Evolutionary conservation across 1,140 invertebrate species (phyloP), one percentile per base, ranked within the genome.

Genomic region (Aphaenogaster ashmeadi): DNA sequence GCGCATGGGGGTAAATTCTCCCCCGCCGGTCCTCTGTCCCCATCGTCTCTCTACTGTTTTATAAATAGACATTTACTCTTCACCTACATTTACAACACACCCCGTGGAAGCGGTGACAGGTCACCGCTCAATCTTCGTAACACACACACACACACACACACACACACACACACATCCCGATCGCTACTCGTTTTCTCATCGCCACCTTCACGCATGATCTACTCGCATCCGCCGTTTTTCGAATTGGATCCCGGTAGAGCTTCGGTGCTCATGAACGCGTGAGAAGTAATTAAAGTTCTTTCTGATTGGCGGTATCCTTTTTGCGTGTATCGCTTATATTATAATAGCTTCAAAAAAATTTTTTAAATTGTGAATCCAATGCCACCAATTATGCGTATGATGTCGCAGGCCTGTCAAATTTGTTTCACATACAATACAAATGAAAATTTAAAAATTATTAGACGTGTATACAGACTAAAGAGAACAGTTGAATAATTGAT

Each of bases 61-160:
- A 95, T 95, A 94, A 95, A 95, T 95, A 95, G 94, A 93, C 85
- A 86, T 93, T 95, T 95, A 95, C 94, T 94, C 94, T 94, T 95
- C 92, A 94, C 93, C 93, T 93, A 95, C 93, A 95, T 93, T 95
- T 93, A 93, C 91, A 93, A 91, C 92, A 92, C 90, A 92, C 92
- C 91, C 91, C 88, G 87, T 88, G 88, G 89, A 92, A 93, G 90
- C 90, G 90, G 92, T 93, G 91, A 94, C 94, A 94, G 94, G 94
- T 95, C 94, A 94, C 93, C 92, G 94, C 88, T 95, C 94, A 94
- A 95, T 94, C 92, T 93, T 91, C 90, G 92, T 91, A 86, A 91
- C 66, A 87, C 52, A 80, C 33, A 86, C 60, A 89, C 60, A 27
- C 0, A 27, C 3, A 88, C 56, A 60, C 44, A 50, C 11, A 60